These are phyloP conservation scores for Tor tambroides DNA, from an alignment of 2,113 vertebrate genomes.

Conservation along the genomic window DNA sequence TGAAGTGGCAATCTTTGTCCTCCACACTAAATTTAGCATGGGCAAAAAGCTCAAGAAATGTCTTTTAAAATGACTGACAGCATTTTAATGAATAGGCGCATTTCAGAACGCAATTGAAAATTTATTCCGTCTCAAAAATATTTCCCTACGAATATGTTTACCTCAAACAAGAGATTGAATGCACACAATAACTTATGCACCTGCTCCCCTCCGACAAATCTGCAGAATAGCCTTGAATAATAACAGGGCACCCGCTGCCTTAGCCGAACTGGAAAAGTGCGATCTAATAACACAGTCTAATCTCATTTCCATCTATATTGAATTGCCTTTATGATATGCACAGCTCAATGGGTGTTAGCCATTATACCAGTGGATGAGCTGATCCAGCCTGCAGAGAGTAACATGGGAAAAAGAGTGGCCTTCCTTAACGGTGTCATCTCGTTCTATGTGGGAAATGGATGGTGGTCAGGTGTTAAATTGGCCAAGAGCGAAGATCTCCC, in stretches of 20 bases:
- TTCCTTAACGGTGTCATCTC: constrained; percentile 51
- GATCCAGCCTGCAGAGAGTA: constrained; percentile 25
- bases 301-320: constrained; percentile 68
- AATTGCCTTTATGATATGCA: constrained; percentile 44
- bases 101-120: constrained; percentile 50
- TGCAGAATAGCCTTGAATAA: constrained; percentile 54
- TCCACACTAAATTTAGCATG: constrained; percentile 4
- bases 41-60: background rate
- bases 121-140: constrained; percentile 37
- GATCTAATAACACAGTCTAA: constrained; percentile 61
- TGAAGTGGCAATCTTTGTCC: background rate
- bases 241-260: constrained; percentile 36
- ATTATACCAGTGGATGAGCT: constrained; percentile 49
- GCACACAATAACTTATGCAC: constrained; percentile 53
- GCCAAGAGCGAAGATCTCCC: background rate
- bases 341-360: constrained; percentile 30
- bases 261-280: constrained; percentile 51
- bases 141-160: constrained; percentile 57
- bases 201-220: constrained; percentile 37
- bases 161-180: constrained; percentile 54
- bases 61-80: constrained; percentile 47
- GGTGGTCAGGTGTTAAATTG: constrained; percentile 41
- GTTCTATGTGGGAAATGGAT: constrained; percentile 20
- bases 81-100: constrained; percentile 51
- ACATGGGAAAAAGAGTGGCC: constrained; percentile 17